Conservation (phyloP, 2,888 invertebrate species). For the Philhelius pedissequus region DNA sequence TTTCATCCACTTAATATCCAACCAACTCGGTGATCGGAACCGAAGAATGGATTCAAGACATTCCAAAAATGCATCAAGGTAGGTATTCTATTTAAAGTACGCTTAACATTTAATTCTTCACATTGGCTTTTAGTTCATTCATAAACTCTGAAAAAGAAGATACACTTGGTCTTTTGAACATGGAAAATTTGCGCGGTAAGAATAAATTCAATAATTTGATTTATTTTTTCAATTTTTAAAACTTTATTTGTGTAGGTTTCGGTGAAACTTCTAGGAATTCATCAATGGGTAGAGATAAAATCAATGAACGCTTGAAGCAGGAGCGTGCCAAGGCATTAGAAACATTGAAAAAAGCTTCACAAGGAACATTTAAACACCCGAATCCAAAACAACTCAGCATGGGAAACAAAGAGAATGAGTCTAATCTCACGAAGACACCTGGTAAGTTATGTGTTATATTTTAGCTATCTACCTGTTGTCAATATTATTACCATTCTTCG, state of each 20-base stretch:
- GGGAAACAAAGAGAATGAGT: conserved; percentile 56
- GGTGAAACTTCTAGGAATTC: conserved; percentile 72
- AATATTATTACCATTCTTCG: too few species aligned
- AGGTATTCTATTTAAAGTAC: not conserved
- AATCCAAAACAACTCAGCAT: conserved; percentile 2
- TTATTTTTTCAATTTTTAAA: not conserved
- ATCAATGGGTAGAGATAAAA: conserved; percentile 54
- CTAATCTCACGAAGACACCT: conserved; percentile 36
- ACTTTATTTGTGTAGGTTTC: conserved; percentile 71
- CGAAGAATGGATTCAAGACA: not conserved
- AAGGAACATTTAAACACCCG: conserved; percentile 64
- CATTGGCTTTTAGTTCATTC: conserved; percentile 28
- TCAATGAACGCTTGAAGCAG: conserved; percentile 65
- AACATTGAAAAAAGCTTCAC: conserved; percentile 71
- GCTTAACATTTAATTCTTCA: not conserved
- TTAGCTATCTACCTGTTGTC: too few species aligned
- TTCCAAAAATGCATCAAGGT: conserved; percentile 32
- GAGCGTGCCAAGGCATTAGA: conserved; percentile 74
- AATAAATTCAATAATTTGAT: not conserved
- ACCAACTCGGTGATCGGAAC: too few species aligned
- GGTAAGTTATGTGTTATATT: too few species aligned
- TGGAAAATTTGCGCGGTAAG: conserved; percentile 73
- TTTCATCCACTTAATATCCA: not conserved
- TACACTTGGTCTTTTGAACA: conserved; percentile 70
- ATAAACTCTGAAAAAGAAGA: conserved; percentile 48